Conservation (phyloP, 2,797 vertebrate species). For the Bufotes viridis region DNA sequence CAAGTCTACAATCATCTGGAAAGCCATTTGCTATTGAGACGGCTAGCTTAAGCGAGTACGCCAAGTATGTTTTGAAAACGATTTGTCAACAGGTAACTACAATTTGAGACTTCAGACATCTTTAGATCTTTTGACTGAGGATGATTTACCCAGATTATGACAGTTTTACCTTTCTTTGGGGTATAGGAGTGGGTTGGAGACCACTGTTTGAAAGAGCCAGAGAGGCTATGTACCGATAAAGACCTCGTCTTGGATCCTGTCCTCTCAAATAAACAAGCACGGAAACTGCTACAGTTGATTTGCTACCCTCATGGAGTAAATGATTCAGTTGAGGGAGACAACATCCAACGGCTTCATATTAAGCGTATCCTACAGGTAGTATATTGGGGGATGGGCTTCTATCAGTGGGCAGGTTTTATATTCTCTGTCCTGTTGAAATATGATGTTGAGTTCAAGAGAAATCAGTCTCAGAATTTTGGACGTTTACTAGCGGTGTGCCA, state of each 20-base stretch:
- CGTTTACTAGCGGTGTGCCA: too few species aligned
- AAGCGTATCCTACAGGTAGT: slow-evolving; percentile 76
- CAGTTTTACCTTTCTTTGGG: not conserved
- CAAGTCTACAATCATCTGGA: slow-evolving; percentile 66
- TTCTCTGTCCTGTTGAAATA: not conserved
- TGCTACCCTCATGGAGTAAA: slow-evolving; percentile 76
- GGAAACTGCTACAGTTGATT: slow-evolving; percentile 76
- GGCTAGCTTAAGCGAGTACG: slow-evolving; percentile 74
- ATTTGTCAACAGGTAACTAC: slow-evolving; percentile 77
- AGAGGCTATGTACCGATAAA: slow-evolving; percentile 77
- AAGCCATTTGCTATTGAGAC: slow-evolving; percentile 74
- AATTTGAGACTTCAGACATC: not conserved
- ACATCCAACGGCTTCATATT: slow-evolving; percentile 75
- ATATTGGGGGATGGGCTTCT: not conserved
- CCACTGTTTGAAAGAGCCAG: slow-evolving; percentile 78
- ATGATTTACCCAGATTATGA: not conserved
- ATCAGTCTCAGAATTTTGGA: too few species aligned
- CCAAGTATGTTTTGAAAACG: slow-evolving; percentile 73
- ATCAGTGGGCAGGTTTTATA: not conserved
- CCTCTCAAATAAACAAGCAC: slow-evolving; percentile 78
- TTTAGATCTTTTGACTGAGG: not conserved
- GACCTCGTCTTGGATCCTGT: slow-evolving; percentile 79
- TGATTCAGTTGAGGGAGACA: slow-evolving; percentile 72
- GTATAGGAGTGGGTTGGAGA: slow-evolving; percentile 79
- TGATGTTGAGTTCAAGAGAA: too few species aligned